phyloP scores from a whole-genome alignment of 2,797 vertebrate species.

The Dendrocincla tyrannina region DNA sequence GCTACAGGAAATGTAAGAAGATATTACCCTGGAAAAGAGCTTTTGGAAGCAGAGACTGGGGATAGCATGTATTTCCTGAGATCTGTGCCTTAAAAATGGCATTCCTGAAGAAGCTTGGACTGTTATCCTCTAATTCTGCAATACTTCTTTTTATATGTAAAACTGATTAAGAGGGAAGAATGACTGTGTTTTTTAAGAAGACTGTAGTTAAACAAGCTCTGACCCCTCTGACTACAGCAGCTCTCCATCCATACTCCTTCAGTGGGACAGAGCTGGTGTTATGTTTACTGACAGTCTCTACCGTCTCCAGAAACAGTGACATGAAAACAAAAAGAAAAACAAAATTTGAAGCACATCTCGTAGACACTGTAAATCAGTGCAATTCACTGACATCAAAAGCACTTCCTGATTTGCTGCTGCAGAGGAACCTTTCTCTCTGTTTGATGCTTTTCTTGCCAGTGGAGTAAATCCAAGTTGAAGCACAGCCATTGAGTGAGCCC shows the following conservation, averaged over 20 bases:
- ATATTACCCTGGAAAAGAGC: neutral
- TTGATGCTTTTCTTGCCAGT: neutral
- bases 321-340: neutral
- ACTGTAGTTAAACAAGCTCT: neutral
- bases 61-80: neutral
- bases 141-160: neutral
- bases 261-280: neutral
- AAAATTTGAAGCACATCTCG: neutral
- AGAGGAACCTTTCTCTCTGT: neutral
- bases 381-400: neutral
- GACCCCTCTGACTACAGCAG: neutral
- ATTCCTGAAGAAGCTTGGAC: neutral
- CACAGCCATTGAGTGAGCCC: neutral
- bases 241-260: accelerated
- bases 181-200: neutral
- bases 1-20: constrained; percentile 11
- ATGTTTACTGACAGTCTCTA: neutral
- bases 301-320: neutral
- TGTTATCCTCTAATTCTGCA: neutral
- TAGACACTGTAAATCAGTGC: neutral
- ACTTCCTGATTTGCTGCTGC: neutral
- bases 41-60: neutral
- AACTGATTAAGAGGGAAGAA: neutral
- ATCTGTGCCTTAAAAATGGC: neutral
- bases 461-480: neutral